These are phyloP conservation scores for Stictonetta naevosa DNA, from an alignment of 2,113 vertebrate species.

Conservation along the genomic window DNA sequence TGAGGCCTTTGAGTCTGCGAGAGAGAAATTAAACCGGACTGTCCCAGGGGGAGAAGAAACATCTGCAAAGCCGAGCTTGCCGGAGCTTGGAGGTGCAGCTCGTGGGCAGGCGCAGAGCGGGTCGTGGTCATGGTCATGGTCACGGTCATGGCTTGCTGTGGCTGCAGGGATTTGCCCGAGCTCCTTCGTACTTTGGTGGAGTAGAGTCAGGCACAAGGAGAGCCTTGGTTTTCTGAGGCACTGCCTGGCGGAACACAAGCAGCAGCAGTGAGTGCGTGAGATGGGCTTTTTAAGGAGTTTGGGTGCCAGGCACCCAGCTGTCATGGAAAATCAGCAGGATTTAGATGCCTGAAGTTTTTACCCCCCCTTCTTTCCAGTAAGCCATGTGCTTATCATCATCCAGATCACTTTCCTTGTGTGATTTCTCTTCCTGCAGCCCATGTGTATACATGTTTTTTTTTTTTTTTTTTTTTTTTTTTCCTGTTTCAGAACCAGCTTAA, in stretches of 20 bases:
- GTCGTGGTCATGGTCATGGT: not conserved
- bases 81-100: not conserved
- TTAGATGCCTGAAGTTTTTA: constrained; percentile 36
- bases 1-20: constrained; percentile 57
- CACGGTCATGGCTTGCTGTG: not conserved
- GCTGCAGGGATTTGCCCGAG: not conserved
- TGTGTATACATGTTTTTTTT: not conserved
- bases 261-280: not conserved
- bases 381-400: constrained; percentile 66
- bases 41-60: constrained; percentile 53
- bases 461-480: not conserved
- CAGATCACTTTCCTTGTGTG: constrained; percentile 37
- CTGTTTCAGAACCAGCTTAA: constrained; percentile 9
- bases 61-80: constrained; percentile 38
- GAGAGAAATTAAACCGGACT: constrained; percentile 50
- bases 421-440: constrained; percentile 50
- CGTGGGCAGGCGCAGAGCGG: not conserved
- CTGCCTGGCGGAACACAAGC: not conserved
- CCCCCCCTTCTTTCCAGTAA: not conserved
- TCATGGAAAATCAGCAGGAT: constrained; percentile 32
- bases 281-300: not conserved
- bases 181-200: not conserved
- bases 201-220: not conserved
- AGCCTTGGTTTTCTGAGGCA: not conserved
- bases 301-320: constrained; percentile 16